Evolutionary conservation across 2,797 vertebrate species (phyloP), one percentile per base, ranked within the genome.

Genomic region (Sylvia borin): DNA sequence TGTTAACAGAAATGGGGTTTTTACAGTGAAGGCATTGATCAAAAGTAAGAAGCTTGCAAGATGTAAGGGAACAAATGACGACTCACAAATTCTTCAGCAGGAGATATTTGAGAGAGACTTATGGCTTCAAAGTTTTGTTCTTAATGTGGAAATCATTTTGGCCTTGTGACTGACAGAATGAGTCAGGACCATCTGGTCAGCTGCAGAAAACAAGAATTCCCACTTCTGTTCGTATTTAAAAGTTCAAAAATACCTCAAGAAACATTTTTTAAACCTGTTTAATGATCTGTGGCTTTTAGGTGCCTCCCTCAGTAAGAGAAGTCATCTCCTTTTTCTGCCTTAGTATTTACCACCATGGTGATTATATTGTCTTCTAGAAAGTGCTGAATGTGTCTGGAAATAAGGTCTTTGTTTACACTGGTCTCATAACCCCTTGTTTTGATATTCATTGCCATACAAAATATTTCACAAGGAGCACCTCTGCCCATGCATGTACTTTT

Each of bases 101-200:
- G 45, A 71, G 22, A 20, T 79, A 32, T 62, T 66, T 67, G 42
- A 71, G 45, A 34, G 64, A 67, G 71, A 64, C 40, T 91, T 92
- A 91, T 0, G 10, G 38, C 34, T 82, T 85, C 65, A 85, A 76
- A 42, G 61, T 81, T 87, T 75, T 85, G 25, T 73, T 92, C 50
- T 83, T 87, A 93, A 87, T 87, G 60, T 91, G 73, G 79, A 80
- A 93, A 82, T 94, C 2, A 50, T 87, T 88, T 88, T 85, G 88
- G 67, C 90, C 47, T 78, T 54, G 34, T 84, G 76, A 72, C 79
- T 89, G 91, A 81, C 27, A 54, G 53, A 66, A 81, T 97, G 93
- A 95, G 83, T 96, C 95, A 95, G 42, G 48, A 76, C 73, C 93
- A 94, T 94, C 88, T 97, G 93, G 51, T 55, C 70, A 66, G 19